Evolutionary conservation across 1,140 invertebrate genomes (phyloP), one percentile per base, ranked within the genome.

Genomic region (Temnothorax curvispinosus): DNA sequence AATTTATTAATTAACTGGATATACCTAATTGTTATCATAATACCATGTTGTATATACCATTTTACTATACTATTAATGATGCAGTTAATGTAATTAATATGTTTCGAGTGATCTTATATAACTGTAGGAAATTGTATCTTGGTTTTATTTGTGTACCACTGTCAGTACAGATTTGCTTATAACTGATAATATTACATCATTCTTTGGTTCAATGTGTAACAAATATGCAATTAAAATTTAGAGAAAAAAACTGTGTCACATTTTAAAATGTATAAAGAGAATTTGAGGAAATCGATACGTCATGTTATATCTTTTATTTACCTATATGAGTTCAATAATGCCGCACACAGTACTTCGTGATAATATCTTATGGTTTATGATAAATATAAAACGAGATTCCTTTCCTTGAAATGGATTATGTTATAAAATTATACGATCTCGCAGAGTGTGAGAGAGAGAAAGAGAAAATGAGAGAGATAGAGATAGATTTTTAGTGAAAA

Each of bases 401-500:
- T 41, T 6, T 56, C 52, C 44, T 58, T 71, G 27, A 56, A 13
- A 15, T 41, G 38, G 18, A 8, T 58, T 18, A 44, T 84, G 47
- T 56, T 75, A 84, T 75, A 47, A 60, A 75, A 84, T 74, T 62
- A 82, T 82, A 62, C 13, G 80, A 60, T 60, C n/a, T 47, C 18
- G 62, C 35, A 69, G 13, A 69, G 47, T 21, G 32, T 50, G 21
- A 47, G 58, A 41, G 1, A 67, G n/a, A 67, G 2, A 21, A 18
- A n/a, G 15, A 41, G 8, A 65, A 41, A 27, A 27, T 27, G 27
- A 27, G 27, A 27, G n/a, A 38, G n/a, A 21, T 8, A 8, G 18
- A 13, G 38, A n/a, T 5, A 41, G 41, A 41, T 84, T 84, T 84
- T 75, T 74, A 84, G 60, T 58, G 82, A 85, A 78, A 71, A 64